Base-by-base conservation (phyloP, 2,797 vertebrate genomes). In the Myoxocephalus aenaeus region DNA sequence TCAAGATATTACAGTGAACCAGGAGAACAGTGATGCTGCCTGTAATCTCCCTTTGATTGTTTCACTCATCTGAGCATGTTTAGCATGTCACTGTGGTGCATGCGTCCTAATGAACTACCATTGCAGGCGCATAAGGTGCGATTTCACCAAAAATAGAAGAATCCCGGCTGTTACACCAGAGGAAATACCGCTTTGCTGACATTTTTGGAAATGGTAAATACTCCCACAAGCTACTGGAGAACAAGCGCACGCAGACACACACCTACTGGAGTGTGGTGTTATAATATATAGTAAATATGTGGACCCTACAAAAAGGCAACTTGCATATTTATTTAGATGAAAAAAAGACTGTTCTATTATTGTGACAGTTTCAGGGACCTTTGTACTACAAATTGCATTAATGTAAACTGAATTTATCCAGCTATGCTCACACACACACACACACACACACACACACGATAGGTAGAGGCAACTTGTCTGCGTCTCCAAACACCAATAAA, bases 1-100 rank as follows among this genome's bases (percentile, higher is more conserved):
- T 71, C 73, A 73, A 80, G 79, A 82, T 74, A 62, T 81, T 78
- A 86, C 72, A 44, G 51, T 63, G 46, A 73, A 79, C 38, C 69
- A 73, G 73, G 44, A 85, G 65, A 77, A 51, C 14, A 36, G 72
- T 25, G 48, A 48, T 5, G 20, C 36, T 44, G 67, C 66, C 76
- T 64, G 66, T 79, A 73, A 79, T 68, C 22, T 77, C 65, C 66
- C 56, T 36, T 70, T 70, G 65, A n/a, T 32, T 42, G 25, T 40
- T n/a, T 54, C 70, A 57, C 7, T 64, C 22, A 29, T 25, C 51
- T 40, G 14, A 36, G 15, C 56, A 29, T 5, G 50, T 22, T 22
- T 3, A 53, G 22, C 25, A 15, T 3, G 25, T 27, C 53, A 56
- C 13, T 56, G 54, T 56, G 54, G 25, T 29, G 14, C 54, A 17